Evolutionary conservation across 2,888 invertebrate genomes (phyloP).

Genomic region (Harpalus rubripes): DNA sequence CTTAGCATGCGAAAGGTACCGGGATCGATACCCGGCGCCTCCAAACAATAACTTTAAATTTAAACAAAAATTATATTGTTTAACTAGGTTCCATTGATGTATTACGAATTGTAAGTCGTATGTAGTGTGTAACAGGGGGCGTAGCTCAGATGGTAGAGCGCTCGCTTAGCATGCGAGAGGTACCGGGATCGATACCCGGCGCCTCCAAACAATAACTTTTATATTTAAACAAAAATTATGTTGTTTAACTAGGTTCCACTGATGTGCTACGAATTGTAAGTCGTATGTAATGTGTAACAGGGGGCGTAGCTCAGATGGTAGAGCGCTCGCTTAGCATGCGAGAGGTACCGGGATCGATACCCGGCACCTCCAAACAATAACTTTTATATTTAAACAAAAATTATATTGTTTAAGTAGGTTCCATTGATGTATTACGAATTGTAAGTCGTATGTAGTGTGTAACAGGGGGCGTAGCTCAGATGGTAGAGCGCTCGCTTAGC

Average conservation of each 20-base stretch:
- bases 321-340: constrained; percentile 81
- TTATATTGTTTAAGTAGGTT: neutral
- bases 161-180: constrained; percentile 81
- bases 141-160: constrained; percentile 81
- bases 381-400: neutral
- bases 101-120: neutral
- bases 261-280: neutral
- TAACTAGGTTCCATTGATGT: neutral
- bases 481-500: constrained; percentile 81
- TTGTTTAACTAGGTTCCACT: neutral
- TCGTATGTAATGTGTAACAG: constrained; percentile 3
- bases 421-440: neutral
- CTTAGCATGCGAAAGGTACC: constrained; percentile 81
- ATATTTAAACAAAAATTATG: neutral
- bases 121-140: constrained; percentile 69
- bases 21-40: constrained; percentile 79
- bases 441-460: neutral
- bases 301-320: constrained; percentile 80
- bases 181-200: constrained; percentile 80
- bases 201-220: constrained; percentile 73
- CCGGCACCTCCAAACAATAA: constrained; percentile 76
- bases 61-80: neutral
- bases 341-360: constrained; percentile 81
- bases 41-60: constrained; percentile 69
- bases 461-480: constrained; percentile 78